These are phyloP conservation scores for Desmodus rotundus DNA, from an alignment of 2,113 vertebrate genomes.

Conservation along the genomic window DNA sequence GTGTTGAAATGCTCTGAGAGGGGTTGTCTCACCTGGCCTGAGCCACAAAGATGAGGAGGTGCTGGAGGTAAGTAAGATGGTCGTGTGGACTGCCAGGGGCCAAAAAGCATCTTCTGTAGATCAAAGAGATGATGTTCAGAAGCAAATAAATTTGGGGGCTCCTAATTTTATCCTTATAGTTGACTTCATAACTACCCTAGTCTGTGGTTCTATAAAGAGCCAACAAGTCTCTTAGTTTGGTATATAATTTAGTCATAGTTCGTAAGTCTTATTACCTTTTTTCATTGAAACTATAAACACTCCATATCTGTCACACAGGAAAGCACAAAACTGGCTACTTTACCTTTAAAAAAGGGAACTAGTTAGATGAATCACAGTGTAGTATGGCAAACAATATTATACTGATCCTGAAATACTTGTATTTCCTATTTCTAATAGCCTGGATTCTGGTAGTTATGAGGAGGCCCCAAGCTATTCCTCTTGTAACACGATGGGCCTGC, in stretches of 20 bases:
- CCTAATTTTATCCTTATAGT: background rate
- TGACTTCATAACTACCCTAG: background rate
- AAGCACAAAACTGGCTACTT: background rate
- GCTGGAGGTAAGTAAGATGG: background rate
- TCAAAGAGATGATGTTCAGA: background rate
- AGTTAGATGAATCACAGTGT: background rate
- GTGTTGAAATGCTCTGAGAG: background rate
- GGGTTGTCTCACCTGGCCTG: too few species aligned
- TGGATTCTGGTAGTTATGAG: background rate
- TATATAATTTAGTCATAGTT: background rate
- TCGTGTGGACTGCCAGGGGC: fast-evolving
- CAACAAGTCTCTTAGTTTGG: background rate
- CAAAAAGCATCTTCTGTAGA: background rate
- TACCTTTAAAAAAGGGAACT: background rate
- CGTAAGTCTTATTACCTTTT: background rate
- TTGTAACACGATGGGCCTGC: background rate
- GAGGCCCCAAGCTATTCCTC: background rate
- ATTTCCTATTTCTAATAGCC: background rate
- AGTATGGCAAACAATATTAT: background rate
- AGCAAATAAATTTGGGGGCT: background rate
- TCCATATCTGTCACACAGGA: background rate
- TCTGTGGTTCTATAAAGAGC: background rate
- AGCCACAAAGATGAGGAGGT: background rate
- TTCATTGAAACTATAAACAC: background rate
- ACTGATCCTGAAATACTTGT: background rate